Percentiles rank a stretch among this genome's conserved stretches.
These are phyloP conservation scores for Dione juno DNA, from an alignment of 2,888 invertebrate species.

Conservation along the genomic window DNA sequence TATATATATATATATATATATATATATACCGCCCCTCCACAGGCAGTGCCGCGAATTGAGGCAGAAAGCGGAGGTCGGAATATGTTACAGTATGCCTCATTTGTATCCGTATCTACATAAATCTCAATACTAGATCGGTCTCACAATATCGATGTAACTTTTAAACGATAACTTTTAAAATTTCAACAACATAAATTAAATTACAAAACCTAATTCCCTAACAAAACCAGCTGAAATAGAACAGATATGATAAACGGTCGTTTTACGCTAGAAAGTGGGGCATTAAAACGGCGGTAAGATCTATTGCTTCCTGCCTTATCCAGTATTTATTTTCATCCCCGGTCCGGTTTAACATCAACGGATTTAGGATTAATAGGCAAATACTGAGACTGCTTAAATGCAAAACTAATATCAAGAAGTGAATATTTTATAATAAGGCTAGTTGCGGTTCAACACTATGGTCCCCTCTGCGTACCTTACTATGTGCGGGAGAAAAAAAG, in stretches of 20 bases:
- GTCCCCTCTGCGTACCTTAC: no score
- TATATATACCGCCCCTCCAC: no score
- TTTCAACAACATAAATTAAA: conserved; percentile 9
- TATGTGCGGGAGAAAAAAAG: no score
- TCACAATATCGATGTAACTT: neutral
- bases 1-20: no score
- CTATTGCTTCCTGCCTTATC: conserved; percentile 7
- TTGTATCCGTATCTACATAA: neutral
- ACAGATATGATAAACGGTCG: conserved; percentile 13
- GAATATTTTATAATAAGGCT: no score
- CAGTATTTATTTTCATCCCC: neutral
- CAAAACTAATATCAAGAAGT: no score
- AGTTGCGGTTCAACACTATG: no score
- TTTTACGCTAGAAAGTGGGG: conserved; percentile 1
- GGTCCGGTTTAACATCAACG: neutral
- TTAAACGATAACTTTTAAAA: neutral
- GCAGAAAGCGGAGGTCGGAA: no score
- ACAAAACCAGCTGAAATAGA: conserved; percentile 4
- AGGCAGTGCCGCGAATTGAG: no score
- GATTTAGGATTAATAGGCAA: neutral
- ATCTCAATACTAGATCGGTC: neutral
- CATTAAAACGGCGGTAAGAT: conserved; percentile 8
- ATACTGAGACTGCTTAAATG: neutral
- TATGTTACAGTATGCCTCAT: no score
- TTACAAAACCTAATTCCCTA: neutral